A percentile compares a stretch with the other conserved stretches of the same genome.
Evolutionary conservation across 2,797 vertebrate genomes (phyloP).

Genomic region (Ataeniobius toweri): DNA sequence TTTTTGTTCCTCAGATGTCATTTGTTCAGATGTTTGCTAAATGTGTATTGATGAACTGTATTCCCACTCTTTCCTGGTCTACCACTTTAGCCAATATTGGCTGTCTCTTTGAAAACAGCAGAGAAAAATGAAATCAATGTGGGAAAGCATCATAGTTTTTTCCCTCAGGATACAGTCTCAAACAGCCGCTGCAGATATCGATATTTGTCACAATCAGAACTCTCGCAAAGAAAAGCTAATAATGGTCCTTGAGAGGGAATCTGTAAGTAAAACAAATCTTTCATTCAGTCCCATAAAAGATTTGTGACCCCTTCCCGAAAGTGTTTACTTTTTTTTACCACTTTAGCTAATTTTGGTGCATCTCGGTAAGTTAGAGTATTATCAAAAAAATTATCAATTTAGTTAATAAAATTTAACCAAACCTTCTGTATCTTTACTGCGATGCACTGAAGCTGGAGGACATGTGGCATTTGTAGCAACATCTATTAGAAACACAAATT

Average conservation of each 20-base stretch:
- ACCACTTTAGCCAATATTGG: constrained; percentile 24
- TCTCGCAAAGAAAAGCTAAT: background rate
- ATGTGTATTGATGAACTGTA: constrained; percentile 50
- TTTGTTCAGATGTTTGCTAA: constrained; percentile 38
- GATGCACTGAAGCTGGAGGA: background rate
- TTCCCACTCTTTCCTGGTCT: constrained; percentile 25
- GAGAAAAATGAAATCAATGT: constrained; percentile 48
- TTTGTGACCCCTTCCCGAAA: constrained; percentile 2
- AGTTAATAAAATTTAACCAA: background rate
- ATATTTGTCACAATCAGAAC: constrained; percentile 36
- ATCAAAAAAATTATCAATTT: background rate
- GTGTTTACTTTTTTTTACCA: background rate
- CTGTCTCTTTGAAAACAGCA: constrained; percentile 41
- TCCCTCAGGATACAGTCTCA: constrained; percentile 6
- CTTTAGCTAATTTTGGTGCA: background rate
- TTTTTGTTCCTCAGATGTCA: constrained; percentile 9
- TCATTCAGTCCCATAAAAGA: constrained; percentile 26
- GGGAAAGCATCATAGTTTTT: constrained; percentile 3
- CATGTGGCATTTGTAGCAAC: background rate
- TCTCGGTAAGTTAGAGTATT: background rate
- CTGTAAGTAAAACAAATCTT: constrained; percentile 17
- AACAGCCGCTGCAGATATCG: constrained; percentile 22
- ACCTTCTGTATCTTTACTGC: background rate
- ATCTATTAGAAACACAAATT: background rate
- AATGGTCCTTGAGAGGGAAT: constrained; percentile 2